Conservation (phyloP, 2,113 vertebrate genomes). For the Bos indicus region DNA sequence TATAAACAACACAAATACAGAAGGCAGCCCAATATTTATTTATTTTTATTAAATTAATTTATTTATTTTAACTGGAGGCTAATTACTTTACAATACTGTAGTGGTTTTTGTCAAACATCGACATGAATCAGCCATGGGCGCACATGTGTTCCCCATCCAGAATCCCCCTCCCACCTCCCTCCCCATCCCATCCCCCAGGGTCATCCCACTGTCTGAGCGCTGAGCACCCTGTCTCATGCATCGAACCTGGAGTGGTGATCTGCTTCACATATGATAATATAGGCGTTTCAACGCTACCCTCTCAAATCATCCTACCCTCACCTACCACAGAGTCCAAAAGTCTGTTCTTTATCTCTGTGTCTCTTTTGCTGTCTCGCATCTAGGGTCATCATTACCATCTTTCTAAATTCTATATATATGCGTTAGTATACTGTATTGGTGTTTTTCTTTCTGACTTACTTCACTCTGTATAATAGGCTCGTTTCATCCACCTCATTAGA, state of each 20-base stretch:
- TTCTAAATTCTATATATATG: not conserved
- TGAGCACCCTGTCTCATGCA: not conserved
- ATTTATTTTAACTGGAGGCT: not conserved
- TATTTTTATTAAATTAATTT: not conserved
- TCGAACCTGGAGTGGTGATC: not conserved
- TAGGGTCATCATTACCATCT: not conserved
- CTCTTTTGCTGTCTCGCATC: not conserved
- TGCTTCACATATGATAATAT: not conserved
- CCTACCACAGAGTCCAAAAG: not conserved
- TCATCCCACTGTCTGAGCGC: not conserved
- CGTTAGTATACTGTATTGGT: not conserved
- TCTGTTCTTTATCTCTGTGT: not conserved
- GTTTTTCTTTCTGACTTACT: not conserved
- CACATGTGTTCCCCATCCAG: not conserved
- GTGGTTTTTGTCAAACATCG: not conserved
- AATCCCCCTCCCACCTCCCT: not conserved
- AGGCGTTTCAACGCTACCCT: not conserved
- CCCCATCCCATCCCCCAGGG: not conserved
- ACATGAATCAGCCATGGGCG: not conserved
- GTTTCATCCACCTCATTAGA: not conserved
- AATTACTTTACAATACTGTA: not conserved
- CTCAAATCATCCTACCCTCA: not conserved
- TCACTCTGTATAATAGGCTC: not conserved
- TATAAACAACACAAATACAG: conserved; percentile 28
- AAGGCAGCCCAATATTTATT: not conserved